Evolutionary conservation across 1,140 invertebrate species (phyloP), one percentile per base, ranked within the genome.

Genomic region (Druon quercuslanigerum): DNA sequence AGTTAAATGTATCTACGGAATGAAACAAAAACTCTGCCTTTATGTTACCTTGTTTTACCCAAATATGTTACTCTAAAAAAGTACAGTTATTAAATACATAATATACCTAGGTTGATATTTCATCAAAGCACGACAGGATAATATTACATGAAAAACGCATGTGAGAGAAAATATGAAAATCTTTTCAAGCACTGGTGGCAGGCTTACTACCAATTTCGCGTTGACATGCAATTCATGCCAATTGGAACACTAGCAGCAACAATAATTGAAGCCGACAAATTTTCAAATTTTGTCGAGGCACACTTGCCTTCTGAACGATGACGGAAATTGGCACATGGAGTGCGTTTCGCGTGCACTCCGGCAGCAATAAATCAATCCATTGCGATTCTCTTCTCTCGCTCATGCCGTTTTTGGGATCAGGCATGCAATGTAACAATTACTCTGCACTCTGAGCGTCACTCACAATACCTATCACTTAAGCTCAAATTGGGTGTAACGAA

Each of bases 361-460:
- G 19, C 51, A 73, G 82, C 82, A 71, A 88, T 87, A 87, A 87
- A 88, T 87, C 86, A 88, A 87, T 87, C 81, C 74, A 76, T 73
- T 70, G 74, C 79, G 80, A 84, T 80, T 81, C 81, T 75, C 84
- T 81, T 78, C 82, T 70, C 79, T 73, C 66, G 72, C 73, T 78
- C 73, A 75, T 51, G 71, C 71, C 60, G 79, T 78, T 83, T 83
- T 84, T 82, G 73, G 74, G 84, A 85, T 87, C 84, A 83, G 82
- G 87, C 86, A 87, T 86, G 85, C 86, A 83, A 88, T 86, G 83
- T 87, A 87, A 88, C 87, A 87, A 87, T 88, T 88, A 88, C 84
- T 79, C 78, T 66, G 78, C 78, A 80, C 81, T 81, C 77, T 76
- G 79, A 79, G 56, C 79, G 82, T 88, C 79, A 79, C 74, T 87